phyloP scores from a whole-genome alignment of 2,113 vertebrate species.

The Megaceryle maxima region DNA sequence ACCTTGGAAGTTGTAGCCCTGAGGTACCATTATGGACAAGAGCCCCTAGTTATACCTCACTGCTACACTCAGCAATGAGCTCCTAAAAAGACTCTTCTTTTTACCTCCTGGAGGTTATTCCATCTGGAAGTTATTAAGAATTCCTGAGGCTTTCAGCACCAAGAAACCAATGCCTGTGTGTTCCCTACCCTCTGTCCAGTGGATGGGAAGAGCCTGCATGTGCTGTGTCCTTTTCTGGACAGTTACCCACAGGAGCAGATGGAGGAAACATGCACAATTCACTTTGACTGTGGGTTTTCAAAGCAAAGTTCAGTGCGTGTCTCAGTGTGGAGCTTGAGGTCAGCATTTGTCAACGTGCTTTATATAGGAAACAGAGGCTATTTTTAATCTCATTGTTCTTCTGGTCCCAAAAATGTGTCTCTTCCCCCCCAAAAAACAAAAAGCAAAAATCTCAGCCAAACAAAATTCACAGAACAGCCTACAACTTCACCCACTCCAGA shows the following conservation, averaged over 20 bases:
- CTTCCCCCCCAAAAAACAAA: not conserved
- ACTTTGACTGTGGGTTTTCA: not conserved
- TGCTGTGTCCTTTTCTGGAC: not conserved
- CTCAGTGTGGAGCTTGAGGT: not conserved
- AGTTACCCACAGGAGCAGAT: not conserved
- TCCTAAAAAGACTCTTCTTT: not conserved
- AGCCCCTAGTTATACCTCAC: not conserved
- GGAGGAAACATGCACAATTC: not conserved
- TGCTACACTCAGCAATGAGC: not conserved
- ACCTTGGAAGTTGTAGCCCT: not conserved
- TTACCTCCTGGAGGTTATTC: not conserved
- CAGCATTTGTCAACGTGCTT: not conserved
- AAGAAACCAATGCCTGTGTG: not conserved
- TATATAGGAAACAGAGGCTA: not conserved
- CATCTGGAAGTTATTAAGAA: not conserved
- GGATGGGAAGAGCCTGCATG: not conserved
- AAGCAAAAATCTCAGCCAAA: not conserved
- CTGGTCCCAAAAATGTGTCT: not conserved
- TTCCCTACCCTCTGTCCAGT: not conserved
- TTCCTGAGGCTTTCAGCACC: not conserved
- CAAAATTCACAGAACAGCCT: not conserved
- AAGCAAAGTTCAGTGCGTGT: rapidly evolving
- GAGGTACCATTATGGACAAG: not conserved
- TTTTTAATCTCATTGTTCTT: not conserved
- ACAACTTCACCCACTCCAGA: not conserved